Base-by-base conservation (phyloP, 2,888 invertebrate genomes). In the Oeneis ivallda region DNA sequence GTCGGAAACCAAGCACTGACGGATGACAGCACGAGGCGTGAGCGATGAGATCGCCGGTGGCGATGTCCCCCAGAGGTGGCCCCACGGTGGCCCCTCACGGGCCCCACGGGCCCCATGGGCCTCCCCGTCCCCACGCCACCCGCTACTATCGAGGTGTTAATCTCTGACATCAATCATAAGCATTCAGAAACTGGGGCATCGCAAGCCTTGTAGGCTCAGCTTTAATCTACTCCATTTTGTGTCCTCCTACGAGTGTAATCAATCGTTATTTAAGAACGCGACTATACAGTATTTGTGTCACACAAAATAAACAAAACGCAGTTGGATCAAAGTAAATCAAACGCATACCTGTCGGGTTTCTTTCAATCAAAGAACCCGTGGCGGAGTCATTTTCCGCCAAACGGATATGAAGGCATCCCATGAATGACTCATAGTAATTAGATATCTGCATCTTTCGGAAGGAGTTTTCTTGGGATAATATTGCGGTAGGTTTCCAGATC, bases 141-240 rank as follows among this genome's bases (percentile, higher is more conserved):
- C 19, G 11, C 49, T 49, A 17, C 19, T 26, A 56, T 41, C 39
- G 32, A 39, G 41, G 17, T 39, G 56, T 17, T 56, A 54, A 54
- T 56, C 37, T 15, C 15, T 56, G 15, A 19, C 41, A 41, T 56
- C 56, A 56, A 56, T 19, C 19, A 41, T 41, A 57, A 53, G 45
- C 9, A 45, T 45, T 45, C 15, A 45, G 45, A 45, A 37, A 45
- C 45, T 45, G 15, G 45, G 15, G n/a, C 15, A 45, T 15, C 45
- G 2, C 15, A 45, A 45, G 15, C 15, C 43, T 43, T n/a, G 7
- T 43, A 43, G 43, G 43, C 7, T 45, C 15, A n/a, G 13, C 1
- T 37, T 37, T n/a, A n/a, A 8, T 17, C 15, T 45, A 45, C 8
- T 45, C 15, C 15, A 8, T 15, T 45, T 45, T 15, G 15, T 15